Base-by-base conservation (phyloP, 2,113 vertebrate genomes). In the Podarcis raffonei region DNA sequence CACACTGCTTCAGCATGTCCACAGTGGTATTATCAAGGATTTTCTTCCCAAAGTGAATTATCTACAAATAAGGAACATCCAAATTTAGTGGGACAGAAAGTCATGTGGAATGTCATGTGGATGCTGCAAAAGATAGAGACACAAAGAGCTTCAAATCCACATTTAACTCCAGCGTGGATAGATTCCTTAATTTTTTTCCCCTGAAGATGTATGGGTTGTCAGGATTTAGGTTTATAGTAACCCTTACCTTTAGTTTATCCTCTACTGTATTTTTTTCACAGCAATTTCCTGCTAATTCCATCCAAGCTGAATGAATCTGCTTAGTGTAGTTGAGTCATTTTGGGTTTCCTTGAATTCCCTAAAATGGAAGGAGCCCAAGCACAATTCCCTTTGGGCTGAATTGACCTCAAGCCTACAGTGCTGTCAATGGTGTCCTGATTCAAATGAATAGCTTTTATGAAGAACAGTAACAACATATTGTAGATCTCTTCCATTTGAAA, bases 191-290 rank as follows among this genome's bases (percentile, higher is more conserved):
- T 48, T 42, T 42, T 42, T 48, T 77, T 39, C 2, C 12, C 30
- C n/a, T 5, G n/a, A 2, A 42, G 83, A 90, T 88, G 78, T 5
- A 16, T 23, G n/a, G 81, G 87, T 85, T 32, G 81, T 35, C 2
- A 69, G 42, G 3, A 81, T 72, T 42, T 2, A 88, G 27, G 1
- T 65, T 89, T 90, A 85, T 87, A 11, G 16, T 42, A 89, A 92
- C 35, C 25, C 5, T 80, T 6, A 83, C 83, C 37, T 82, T 86
- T 84, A 77, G 78, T 83, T 91, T 85, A 16, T 89, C 71, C 59
- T 92, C 72, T 57, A 71, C 59, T 92, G 68, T 57, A 71, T 83
- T 88, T 76, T 62, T 82, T 89, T 90, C n/a, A 81, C 39, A n/a
- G 22, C 62, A 75, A 4, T 87, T 6, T 0, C 69, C 23, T 65